Evolutionary conservation across 53 echinoderm and acorn worm genomes (phyloP), one percentile per base, ranked within the genome.

Genomic region (Mesocentrotus franciscanus): DNA sequence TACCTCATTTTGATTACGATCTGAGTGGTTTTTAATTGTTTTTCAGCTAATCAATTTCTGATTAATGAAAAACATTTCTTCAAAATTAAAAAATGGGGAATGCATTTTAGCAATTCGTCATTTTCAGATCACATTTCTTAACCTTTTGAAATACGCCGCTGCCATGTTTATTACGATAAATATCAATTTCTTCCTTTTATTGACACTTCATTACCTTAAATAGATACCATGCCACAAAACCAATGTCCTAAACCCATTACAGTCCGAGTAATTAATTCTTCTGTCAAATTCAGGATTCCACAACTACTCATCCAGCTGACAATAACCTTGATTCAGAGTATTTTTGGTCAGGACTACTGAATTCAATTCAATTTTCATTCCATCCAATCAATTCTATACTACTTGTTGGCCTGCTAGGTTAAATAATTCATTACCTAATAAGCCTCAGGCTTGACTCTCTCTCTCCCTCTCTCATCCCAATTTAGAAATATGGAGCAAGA

Each of bases 351-450:
- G 62, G 92, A 61, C 70, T 26, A 33, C 36, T 35, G n/a, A 92
- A 92, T 92, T 34, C 61, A 92, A 61, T 61, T 22, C 92, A 92
- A 92, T 92, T 49, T 61, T 66, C 62, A 92, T 61, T 92, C 92
- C 61, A 64, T 61, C 70, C 11, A 64, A 61, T 92, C 68, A 92
- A 92, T 92, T 49, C 62, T 20, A 92, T 92, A 61, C 39, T 35
- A 66, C 61, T 39, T 34, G 62, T 92, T 92, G 36, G n/a, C 70
- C 70, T 70, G 34, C 68, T 64, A 20, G 92, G 62, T 27, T 66
- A 92, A 92, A 92, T 66, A 92, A 92, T 92, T 92, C 92, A 66
- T 90, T 90, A 90, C 90, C 60, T 24, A 32, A 90, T 90, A 60
- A 90, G 90, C 90, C 60, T 36, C 58, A 20, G 90, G 90, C 90